These are phyloP conservation scores for Petrocephalus schoutedeni DNA, from an alignment of 2,797 vertebrate genomes.

Conservation along the genomic window DNA sequence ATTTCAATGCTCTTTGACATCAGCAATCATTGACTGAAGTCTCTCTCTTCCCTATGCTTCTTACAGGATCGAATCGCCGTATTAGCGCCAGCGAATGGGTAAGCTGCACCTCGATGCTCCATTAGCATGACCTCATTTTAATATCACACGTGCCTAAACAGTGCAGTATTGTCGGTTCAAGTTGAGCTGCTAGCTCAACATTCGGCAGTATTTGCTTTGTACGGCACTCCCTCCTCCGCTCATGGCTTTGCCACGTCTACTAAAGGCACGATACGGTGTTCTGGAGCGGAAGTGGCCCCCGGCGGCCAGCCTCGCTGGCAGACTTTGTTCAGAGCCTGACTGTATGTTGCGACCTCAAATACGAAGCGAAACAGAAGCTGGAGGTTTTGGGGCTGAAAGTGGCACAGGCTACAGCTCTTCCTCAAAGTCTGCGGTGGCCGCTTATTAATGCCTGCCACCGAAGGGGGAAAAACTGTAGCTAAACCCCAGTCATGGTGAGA, in stretches of 20 bases:
- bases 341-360: neutral
- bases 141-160: neutral
- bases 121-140: neutral
- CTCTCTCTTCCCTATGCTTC: neutral
- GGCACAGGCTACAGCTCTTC: neutral
- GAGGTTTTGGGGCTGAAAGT: neutral
- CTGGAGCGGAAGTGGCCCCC: neutral
- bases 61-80: slow-evolving; percentile 18
- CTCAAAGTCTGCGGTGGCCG: neutral
- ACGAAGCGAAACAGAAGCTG: neutral
- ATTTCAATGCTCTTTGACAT: neutral
- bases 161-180: neutral
- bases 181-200: neutral
- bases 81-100: neutral
- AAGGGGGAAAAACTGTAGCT: neutral
- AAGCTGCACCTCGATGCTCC: neutral
- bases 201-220: neutral
- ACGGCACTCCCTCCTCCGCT: neutral
- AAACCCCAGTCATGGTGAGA: neutral
- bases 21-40: neutral
- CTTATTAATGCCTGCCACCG: neutral
- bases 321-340: neutral
- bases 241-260: neutral
- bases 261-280: neutral
- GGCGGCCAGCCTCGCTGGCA: neutral